A percentile compares a stretch with the other conserved stretches of the same genome.
Conservation (phyloP, 1,140 invertebrate genomes). For the Linepithema humile region DNA sequence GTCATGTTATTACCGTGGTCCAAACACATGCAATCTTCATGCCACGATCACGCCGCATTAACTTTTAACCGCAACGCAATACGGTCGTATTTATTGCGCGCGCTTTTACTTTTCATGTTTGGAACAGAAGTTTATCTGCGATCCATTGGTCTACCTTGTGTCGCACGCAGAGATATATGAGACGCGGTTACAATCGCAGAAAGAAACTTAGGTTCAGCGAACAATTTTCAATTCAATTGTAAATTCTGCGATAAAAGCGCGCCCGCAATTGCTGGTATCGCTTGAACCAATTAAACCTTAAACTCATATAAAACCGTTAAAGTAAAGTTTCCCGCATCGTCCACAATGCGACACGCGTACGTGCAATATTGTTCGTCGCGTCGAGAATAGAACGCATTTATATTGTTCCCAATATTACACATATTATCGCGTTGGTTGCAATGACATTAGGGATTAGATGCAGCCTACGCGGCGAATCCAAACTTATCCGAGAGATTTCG, state of each 20-base stretch:
- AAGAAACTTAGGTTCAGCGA: conserved; percentile 42
- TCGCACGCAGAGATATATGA: neutral
- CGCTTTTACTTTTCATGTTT: conserved; percentile 25
- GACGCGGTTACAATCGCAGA: conserved; percentile 27
- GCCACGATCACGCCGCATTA: conserved; percentile 7
- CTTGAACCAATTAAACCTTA: conserved; percentile 49
- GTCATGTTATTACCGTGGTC: neutral
- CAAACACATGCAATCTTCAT: conserved; percentile 14
- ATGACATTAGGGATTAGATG: neutral
- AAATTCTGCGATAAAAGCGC: conserved; percentile 39
- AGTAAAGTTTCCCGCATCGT: conserved; percentile 12
- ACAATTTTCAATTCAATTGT: conserved; percentile 44
- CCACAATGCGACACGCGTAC: conserved; percentile 10
- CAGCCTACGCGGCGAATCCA: neutral
- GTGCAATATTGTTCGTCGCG: conserved; percentile 12
- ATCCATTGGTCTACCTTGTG: conserved; percentile 5
- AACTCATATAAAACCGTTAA: conserved; percentile 56
- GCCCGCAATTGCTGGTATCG: conserved; percentile 43
- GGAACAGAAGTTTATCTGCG: conserved; percentile 31
- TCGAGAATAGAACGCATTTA: conserved; percentile 16
- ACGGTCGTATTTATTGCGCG: neutral
- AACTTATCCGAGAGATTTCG: neutral
- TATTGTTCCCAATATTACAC: neutral
- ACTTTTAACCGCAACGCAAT: conserved; percentile 3
- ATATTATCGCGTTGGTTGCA: neutral